These are phyloP conservation scores for Laspeyria flexula DNA, from an alignment of 2,888 invertebrate species.

Conservation along the genomic window DNA sequence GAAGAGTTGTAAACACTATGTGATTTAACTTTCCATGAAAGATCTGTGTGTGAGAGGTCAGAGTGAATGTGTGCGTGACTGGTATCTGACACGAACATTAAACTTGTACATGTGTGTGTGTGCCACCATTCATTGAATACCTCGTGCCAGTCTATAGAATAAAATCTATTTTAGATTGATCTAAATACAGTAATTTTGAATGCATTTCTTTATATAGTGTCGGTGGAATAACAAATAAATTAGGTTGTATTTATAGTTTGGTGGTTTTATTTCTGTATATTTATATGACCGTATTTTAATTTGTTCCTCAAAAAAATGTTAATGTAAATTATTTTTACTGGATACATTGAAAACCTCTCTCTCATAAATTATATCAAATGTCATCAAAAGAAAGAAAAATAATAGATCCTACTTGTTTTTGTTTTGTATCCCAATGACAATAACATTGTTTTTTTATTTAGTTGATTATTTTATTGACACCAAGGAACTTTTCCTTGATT, in stretches of 20 bases:
- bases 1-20: conserved; percentile 75
- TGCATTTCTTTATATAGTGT: conserved; percentile 78
- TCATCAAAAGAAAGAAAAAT: no score
- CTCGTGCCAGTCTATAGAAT: conserved; percentile 52
- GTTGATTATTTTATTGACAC: no score
- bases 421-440: no score
- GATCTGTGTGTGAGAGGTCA: conserved; percentile 74
- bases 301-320: no score
- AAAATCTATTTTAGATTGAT: conserved; percentile 59
- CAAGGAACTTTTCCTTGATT: no score
- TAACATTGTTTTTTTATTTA: no score
- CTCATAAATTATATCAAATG: no score
- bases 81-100: conserved; percentile 12
- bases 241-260: conserved; percentile 81
- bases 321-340: no score
- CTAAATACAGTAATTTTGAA: conserved; percentile 83
- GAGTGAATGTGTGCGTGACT: conserved; percentile 45
- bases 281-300: no score
- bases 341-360: no score
- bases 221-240: conserved; percentile 75
- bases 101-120: conserved; percentile 21
- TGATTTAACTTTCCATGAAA: conserved; percentile 70
- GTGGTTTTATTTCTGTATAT: conserved; percentile 49
- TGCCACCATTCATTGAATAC: conserved; percentile 24
- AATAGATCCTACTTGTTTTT: no score